phyloP scores from a whole-genome alignment of 2,797 vertebrate genomes.

The Hoplostethus atlanticus region DNA sequence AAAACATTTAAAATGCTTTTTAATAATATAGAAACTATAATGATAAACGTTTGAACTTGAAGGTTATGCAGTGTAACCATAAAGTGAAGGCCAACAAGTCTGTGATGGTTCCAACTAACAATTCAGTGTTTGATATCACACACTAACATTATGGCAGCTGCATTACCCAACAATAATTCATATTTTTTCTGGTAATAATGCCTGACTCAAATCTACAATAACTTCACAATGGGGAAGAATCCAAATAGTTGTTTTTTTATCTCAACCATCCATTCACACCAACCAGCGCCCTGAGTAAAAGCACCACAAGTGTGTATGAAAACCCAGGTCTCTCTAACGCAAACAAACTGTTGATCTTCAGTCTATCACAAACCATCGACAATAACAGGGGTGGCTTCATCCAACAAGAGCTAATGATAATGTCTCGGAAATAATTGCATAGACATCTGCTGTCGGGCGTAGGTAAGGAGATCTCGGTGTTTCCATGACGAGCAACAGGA shows the following conservation, averaged over 20 bases:
- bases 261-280: background rate
- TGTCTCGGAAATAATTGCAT: conserved; percentile 27
- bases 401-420: conserved; percentile 25
- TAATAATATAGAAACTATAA: no score
- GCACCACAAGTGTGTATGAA: conserved; percentile 19
- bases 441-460: conserved; percentile 49
- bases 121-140: no score
- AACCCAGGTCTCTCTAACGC: background rate
- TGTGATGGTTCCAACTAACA: no score
- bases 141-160: no score
- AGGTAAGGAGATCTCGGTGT: conserved; percentile 26
- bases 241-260: no score
- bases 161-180: no score
- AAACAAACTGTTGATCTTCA: conserved; percentile 33
- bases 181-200: background rate
- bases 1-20: no score
- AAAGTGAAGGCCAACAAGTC: no score
- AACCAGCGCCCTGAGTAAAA: background rate
- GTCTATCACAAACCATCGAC: background rate
- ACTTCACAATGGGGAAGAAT: no score
- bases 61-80: no score
- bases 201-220: background rate
- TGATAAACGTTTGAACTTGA: no score
- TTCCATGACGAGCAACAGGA: conserved; percentile 46
- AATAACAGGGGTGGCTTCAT: conserved; percentile 7